Percentiles rank a stretch among this genome's conserved stretches.
phyloP scores from a whole-genome alignment of 2,888 invertebrate genomes.

The Oscheius sp. region DNA sequence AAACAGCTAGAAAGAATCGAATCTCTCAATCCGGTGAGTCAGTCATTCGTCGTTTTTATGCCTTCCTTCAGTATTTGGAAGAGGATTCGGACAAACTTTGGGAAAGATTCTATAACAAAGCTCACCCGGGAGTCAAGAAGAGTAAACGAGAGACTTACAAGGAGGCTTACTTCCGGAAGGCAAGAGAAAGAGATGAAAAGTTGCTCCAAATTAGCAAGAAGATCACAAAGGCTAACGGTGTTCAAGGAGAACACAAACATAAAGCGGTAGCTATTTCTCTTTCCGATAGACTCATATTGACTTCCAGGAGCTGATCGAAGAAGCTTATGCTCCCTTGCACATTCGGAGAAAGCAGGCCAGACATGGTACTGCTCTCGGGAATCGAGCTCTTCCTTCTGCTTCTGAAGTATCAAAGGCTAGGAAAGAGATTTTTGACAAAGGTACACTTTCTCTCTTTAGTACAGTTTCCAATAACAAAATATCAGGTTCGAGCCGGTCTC shows the following conservation, averaged over 20 bases:
- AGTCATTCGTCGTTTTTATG: neutral
- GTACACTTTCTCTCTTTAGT: slow-evolving; percentile 22
- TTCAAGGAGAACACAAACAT: slow-evolving; percentile 16
- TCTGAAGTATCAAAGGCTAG: slow-evolving; percentile 50
- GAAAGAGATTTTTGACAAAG: slow-evolving; percentile 55
- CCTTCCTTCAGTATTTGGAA: slow-evolving; percentile 80
- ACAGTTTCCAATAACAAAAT: too few relatives aligned
- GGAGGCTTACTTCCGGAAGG: slow-evolving; percentile 73
- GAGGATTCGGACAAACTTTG: slow-evolving; percentile 91
- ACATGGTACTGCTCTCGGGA: slow-evolving; percentile 73
- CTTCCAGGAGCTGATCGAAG: slow-evolving; percentile 80
- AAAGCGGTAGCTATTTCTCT: slow-evolving; percentile 27
- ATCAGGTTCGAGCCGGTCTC: slow-evolving; percentile 42
- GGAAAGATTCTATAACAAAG: slow-evolving; percentile 85
- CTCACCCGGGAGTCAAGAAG: slow-evolving; percentile 81
- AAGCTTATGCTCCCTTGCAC: slow-evolving; percentile 88
- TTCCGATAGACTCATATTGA: neutral
- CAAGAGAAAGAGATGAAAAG: slow-evolving; percentile 85
- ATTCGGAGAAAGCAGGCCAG: slow-evolving; percentile 84
- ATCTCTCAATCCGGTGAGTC: slow-evolving; percentile 83
- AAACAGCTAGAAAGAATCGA: slow-evolving; percentile 87
- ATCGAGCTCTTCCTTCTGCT: slow-evolving; percentile 45
- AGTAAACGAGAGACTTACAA: slow-evolving; percentile 90
- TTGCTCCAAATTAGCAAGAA: slow-evolving; percentile 85
- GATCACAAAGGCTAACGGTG: slow-evolving; percentile 78